These are phyloP conservation scores for Uria aalge DNA, from an alignment of 2,113 vertebrate genomes.

Conservation along the genomic window DNA sequence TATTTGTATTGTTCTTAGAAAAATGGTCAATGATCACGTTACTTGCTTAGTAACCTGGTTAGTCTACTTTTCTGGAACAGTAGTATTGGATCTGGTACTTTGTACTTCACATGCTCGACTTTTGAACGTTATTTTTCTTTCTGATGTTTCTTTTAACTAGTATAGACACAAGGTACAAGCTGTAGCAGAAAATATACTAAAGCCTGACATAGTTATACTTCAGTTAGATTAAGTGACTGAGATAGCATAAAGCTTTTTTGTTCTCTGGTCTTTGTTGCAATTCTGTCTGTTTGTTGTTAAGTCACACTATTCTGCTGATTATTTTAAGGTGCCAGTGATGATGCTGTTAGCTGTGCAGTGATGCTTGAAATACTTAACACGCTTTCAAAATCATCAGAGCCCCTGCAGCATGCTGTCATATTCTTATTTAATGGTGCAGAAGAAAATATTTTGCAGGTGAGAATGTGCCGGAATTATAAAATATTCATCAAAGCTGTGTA, in stretches of 20 bases:
- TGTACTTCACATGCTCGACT: background rate
- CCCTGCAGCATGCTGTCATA: slow-evolving; percentile 87
- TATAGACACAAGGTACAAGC: background rate
- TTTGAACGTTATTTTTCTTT: background rate
- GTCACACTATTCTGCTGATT: background rate
- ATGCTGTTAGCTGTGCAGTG: slow-evolving; percentile 96
- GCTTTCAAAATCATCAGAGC: slow-evolving; percentile 81
- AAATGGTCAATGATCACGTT: background rate
- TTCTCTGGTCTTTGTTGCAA: background rate
- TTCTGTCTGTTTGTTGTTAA: background rate
- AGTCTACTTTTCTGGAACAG: background rate
- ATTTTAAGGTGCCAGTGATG: slow-evolving; percentile 92
- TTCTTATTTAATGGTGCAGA: slow-evolving; percentile 99
- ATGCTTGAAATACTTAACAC: slow-evolving; percentile 94
- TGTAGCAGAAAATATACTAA: background rate
- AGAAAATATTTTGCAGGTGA: slow-evolving; percentile 94
- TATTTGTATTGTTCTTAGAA: background rate
- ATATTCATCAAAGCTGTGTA: background rate
- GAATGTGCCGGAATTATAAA: background rate
- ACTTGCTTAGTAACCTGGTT: background rate
- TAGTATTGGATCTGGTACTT: background rate
- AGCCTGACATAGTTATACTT: background rate
- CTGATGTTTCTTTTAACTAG: background rate
- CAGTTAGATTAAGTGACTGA: background rate
- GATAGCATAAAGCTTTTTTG: background rate